These are phyloP conservation scores for Chelonus insularis DNA, from an alignment of 1,140 invertebrate species.

Conservation along the genomic window DNA sequence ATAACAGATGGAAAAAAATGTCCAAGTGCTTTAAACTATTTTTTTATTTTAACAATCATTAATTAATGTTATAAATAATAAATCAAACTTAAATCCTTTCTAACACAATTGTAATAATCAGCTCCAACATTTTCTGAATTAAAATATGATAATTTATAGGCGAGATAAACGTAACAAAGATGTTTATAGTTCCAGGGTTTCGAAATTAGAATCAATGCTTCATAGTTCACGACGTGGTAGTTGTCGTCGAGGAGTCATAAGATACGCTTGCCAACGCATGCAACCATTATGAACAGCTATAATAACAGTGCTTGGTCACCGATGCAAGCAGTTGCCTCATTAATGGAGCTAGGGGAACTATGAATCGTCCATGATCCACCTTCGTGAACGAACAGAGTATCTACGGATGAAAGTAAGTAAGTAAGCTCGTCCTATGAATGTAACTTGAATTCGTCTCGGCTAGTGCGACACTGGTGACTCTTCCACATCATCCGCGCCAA, in stretches of 20 bases:
- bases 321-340: conserved; percentile 43
- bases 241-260: background rate
- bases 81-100: no score
- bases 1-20: no score
- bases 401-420: conserved; percentile 6
- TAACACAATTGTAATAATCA: no score
- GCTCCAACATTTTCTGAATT: no score
- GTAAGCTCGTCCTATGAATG: conserved; percentile 45
- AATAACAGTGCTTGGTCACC: conserved; percentile 48
- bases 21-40: no score
- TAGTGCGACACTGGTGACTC: background rate
- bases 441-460: conserved; percentile 34
- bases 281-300: conserved; percentile 55
- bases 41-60: no score
- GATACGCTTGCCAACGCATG: conserved; percentile 39
- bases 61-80: no score
- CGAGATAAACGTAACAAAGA: background rate
- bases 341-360: conserved; percentile 50
- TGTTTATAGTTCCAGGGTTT: conserved; percentile 26
- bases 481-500: conserved; percentile 3
- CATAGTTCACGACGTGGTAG: conserved; percentile 34
- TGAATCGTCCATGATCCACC: conserved; percentile 50
- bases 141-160: no score
- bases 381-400: conserved; percentile 41
- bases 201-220: conserved; percentile 52